Base-by-base conservation (phyloP, 2,797 vertebrate genomes). In the Xenopus petersii region DNA sequence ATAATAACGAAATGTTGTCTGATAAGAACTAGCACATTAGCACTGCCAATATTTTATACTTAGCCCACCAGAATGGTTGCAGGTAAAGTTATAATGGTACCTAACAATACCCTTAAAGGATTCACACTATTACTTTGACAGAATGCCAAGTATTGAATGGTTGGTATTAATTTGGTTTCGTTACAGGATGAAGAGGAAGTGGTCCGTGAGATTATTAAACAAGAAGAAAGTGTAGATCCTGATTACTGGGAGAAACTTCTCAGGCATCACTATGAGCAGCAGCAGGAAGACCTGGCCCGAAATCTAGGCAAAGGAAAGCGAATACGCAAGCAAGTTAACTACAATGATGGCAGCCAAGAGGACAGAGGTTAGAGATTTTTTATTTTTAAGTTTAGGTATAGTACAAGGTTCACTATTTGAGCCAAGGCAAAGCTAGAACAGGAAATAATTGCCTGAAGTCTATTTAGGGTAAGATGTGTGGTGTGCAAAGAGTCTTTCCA, bases 201-300 rank as follows among this genome's bases (percentile, higher is more conserved):
- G 84, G 94, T 98, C 83, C 90, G 97, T 62, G 97, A 98, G 83
- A 98, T 99, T 83, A 99, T 98, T 82, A 99, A 99, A 82, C 97
- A 99, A 87, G 97, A 99, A 81, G 97, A 99, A 82, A 98, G 94
- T 0, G 97, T 99, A 74, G 96, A 98, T 84, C 96, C 96, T 0
- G 97, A 98, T 87, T 99, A 98, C 87, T 99, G 97, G 97, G 97
- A 99, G 89, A 98, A 99, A 83, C 90, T 99, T 81, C 92, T 99
- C 48, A 92, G 97, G 47, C 97, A 99, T 84, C 97, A 99, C 88
- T 99, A 99, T 0, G 97, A 99, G 86, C 97, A 99, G 86, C 97
- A 99, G 68, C 97, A 99, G 78, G 97, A 99, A 82, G 97, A 98
- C 84, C 90, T 99, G 12, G 97, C 97, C 74, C 94, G 97, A 72